Evolutionary conservation across 2,888 invertebrate genomes (phyloP), one percentile per base, ranked within the genome.

Genomic region (Athalia cordata): DNA sequence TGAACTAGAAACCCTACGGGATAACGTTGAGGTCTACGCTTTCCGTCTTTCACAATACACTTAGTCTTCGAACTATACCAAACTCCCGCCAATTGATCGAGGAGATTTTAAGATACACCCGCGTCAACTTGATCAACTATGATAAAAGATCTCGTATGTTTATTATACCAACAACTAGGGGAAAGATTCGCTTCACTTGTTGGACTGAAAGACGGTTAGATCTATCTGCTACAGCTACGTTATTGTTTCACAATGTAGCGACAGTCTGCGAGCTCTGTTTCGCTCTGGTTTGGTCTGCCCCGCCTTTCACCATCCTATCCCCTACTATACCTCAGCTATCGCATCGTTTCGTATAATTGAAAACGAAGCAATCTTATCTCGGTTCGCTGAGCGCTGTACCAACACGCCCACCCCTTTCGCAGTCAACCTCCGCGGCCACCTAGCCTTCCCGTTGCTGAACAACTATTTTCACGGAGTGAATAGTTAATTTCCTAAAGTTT

Each of bases 401-500:
- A 74, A 29, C 67, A 70, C 45, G 75, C 59, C 67, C 52, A 7
- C 55, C 68, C 47, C 59, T 13, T 59, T 15, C 5, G 72, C 13
- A 72, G 59, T n/a, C 47, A 57, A 13, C 59, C 55, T 79, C 74
- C 79, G 76, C 77, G 78, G 70, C 78, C 80, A 29, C 29, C 29
- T 29, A 29, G 81, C 79, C 82, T 81, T 78, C 77, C 67, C 74
- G 13, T 81, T 79, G 84, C 84, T 86, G 86, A 88, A 88, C 86
- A 88, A 87, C 87, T 88, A 88, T 89, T 88, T 89, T 86, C 87
- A 86, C 84, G 79, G 84, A 87, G 86, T 88, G 89, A 89, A 89
- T 89, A 87, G 88, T 88, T 89, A 89, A 89, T 89, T 89, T 89
- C 89, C 89, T 87, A 89, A 89, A 89, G 89, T 89, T 89, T 89